Evolutionary conservation across 1,140 invertebrate genomes (phyloP).

Genomic region (Thrips palmi): DNA sequence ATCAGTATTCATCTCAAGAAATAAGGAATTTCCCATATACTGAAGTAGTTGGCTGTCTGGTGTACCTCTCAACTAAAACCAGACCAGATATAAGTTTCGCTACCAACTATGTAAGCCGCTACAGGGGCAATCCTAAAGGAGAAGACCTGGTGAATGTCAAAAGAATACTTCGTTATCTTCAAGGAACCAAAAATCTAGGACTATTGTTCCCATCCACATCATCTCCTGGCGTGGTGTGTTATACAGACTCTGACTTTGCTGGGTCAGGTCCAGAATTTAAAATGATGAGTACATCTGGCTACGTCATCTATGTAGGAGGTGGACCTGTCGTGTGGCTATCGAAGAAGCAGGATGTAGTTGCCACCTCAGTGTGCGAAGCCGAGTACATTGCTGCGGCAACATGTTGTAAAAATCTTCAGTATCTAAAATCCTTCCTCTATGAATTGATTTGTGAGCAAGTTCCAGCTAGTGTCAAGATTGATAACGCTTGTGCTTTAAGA

Average conservation of each 20-base stretch:
- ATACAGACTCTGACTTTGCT: slow-evolving; percentile 20
- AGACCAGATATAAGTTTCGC: slow-evolving; percentile 24
- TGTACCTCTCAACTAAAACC: slow-evolving; percentile 20
- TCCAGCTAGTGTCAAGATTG: slow-evolving; percentile 9
- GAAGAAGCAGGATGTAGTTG: slow-evolving; percentile 8
- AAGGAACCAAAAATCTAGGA: slow-evolving; percentile 17
- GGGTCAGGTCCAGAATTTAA: slow-evolving; percentile 15
- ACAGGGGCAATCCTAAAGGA: slow-evolving; percentile 14
- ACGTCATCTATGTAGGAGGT: slow-evolving; percentile 16
- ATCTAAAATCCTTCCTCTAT: slow-evolving; percentile 7
- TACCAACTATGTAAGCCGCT: slow-evolving; percentile 19
- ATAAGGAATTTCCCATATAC: too few species aligned
- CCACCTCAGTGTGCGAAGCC: slow-evolving; percentile 10
- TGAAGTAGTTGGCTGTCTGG: slow-evolving; percentile 21
- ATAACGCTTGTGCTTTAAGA: slow-evolving; percentile 16
- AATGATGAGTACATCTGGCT: slow-evolving; percentile 20
- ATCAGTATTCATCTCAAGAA: too few species aligned
- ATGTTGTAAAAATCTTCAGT: slow-evolving; percentile 6
- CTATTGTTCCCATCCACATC: slow-evolving; percentile 5
- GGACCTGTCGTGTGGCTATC: slow-evolving; percentile 18
- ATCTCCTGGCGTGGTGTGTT: slow-evolving; percentile 11
- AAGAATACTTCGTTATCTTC: slow-evolving; percentile 19
- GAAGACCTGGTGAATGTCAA: slow-evolving; percentile 20
- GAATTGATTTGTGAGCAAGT: too few species aligned
- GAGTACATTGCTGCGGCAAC: slow-evolving; percentile 12